Conservation (phyloP, 2,888 invertebrate species). For the Mesodorylaimus sp. region DNA sequence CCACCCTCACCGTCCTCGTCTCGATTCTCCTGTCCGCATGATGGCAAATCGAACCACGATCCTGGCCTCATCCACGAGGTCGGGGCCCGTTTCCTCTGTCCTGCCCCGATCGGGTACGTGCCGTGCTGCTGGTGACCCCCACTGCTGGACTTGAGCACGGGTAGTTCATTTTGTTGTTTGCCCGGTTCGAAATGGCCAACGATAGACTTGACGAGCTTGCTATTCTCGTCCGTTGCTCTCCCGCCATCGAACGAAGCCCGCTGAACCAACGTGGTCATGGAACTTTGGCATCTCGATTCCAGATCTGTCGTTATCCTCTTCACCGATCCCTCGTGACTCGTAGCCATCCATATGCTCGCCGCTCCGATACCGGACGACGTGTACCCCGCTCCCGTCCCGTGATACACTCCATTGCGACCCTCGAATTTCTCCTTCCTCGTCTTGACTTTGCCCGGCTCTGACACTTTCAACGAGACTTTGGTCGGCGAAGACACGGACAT, state of each 20-base stretch:
- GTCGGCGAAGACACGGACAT: background rate
- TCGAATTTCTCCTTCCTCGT: background rate
- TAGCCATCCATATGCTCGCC: background rate
- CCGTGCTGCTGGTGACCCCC: too few species aligned
- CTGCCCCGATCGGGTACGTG: too few species aligned
- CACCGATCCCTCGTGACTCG: background rate
- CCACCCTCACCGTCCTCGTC: too few species aligned
- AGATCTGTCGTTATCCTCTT: background rate
- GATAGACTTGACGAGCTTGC: background rate
- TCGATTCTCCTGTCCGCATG: too few species aligned
- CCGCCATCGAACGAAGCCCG: background rate
- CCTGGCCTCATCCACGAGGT: too few species aligned
- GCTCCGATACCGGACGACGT: slow-evolving; percentile 3
- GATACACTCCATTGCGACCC: background rate
- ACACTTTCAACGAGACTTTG: background rate
- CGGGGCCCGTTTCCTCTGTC: too few species aligned
- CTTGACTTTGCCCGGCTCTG: slow-evolving; percentile 1
- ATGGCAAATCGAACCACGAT: too few species aligned
- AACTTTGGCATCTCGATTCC: background rate
- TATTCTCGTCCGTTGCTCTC: background rate
- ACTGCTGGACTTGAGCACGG: too few species aligned
- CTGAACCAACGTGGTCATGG: background rate
- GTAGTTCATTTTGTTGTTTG: too few species aligned
- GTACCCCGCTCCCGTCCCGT: background rate
- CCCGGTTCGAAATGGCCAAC: background rate